These are phyloP conservation scores for Agrochola macilenta DNA, from an alignment of 2,888 invertebrate species.

Conservation along the genomic window DNA sequence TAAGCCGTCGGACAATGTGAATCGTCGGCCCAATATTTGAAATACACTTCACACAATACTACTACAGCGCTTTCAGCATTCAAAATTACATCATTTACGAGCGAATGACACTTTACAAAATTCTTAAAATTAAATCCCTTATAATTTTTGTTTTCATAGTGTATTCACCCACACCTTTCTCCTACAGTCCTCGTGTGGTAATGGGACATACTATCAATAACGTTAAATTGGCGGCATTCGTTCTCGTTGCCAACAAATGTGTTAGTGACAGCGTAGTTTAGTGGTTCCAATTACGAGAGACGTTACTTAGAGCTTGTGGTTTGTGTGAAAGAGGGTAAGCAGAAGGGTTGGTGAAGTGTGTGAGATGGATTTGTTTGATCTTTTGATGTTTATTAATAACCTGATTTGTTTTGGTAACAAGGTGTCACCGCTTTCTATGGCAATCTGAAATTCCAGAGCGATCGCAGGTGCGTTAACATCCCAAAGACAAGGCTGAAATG, in stretches of 20 bases:
- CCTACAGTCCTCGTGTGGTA: conserved; percentile 11
- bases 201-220: conserved; percentile 33
- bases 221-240: conserved; percentile 39
- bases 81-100: background rate
- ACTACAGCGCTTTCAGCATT: background rate
- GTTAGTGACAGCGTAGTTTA: conserved; percentile 51
- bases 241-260: conserved; percentile 45
- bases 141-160: too few species aligned
- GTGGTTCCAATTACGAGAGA: conserved; percentile 40
- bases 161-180: background rate
- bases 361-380: background rate
- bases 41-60: background rate
- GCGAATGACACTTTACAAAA: background rate
- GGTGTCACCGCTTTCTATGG: background rate
- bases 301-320: conserved; percentile 3
- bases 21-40: too few species aligned
- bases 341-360: background rate
- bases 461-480: background rate
- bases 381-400: background rate
- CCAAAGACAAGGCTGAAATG: background rate
- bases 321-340: background rate
- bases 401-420: background rate
- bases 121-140: background rate
- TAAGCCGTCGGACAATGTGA: too few species aligned
- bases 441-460: background rate